phyloP scores from a whole-genome alignment of 2,113 vertebrate species.

The Rhinogobius similis region DNA sequence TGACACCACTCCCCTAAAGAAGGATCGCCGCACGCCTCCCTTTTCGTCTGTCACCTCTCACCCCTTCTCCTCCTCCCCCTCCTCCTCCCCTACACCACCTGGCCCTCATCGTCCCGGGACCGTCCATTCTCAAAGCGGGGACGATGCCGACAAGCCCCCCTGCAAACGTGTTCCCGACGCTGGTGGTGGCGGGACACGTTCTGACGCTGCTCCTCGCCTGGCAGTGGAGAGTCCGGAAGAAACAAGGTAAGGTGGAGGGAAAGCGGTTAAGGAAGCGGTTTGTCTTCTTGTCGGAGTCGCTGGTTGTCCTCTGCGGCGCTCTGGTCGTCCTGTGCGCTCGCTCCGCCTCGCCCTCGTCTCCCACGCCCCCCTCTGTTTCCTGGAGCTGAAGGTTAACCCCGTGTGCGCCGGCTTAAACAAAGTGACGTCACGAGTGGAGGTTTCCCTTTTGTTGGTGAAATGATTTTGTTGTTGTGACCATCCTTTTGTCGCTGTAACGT shows the following conservation, averaged over 20 bases:
- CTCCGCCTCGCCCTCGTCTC: slow-evolving; percentile 20
- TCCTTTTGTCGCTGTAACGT: background rate
- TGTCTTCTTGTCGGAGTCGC: background rate
- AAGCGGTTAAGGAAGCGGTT: background rate
- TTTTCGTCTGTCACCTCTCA: slow-evolving; percentile 16
- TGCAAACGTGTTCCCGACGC: slow-evolving; percentile 83
- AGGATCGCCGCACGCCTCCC: slow-evolving; percentile 10
- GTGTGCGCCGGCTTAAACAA: slow-evolving; percentile 48
- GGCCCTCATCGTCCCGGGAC: slow-evolving; percentile 25
- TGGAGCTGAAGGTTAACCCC: slow-evolving; percentile 75
- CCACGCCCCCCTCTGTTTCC: slow-evolving; percentile 46
- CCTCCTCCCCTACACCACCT: slow-evolving; percentile 40
- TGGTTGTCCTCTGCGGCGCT: slow-evolving; percentile 28
- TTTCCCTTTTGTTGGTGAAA: slow-evolving; percentile 14
- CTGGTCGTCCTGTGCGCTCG: slow-evolving; percentile 19
- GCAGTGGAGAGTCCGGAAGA: slow-evolving; percentile 78
- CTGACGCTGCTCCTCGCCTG: slow-evolving; percentile 83
- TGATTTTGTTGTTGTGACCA: background rate
- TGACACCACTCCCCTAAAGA: slow-evolving; percentile 68
- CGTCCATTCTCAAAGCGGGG: slow-evolving; percentile 59
- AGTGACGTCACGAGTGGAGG: slow-evolving; percentile 23
- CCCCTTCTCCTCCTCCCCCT: slow-evolving; percentile 6
- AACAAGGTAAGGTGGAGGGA: slow-evolving; percentile 77
- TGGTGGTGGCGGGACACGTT: slow-evolving; percentile 86
- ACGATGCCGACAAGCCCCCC: slow-evolving; percentile 79